A percentile compares a stretch with the other conserved stretches of the same genome.
Conservation (phyloP, 2,797 vertebrate genomes). For the Chloroceryle amazona region DNA sequence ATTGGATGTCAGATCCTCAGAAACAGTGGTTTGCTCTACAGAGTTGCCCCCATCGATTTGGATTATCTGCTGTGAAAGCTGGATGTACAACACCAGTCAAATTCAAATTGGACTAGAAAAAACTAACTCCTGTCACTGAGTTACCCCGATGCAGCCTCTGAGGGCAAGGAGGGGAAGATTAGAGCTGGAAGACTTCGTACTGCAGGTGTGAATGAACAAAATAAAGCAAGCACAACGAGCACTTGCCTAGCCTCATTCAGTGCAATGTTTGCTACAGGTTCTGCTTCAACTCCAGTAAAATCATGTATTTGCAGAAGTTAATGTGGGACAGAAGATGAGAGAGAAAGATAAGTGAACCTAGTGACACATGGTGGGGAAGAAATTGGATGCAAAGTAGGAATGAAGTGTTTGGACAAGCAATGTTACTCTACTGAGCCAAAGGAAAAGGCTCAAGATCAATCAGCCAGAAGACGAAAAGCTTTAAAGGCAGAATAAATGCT, state of each 20-base stretch:
- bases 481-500: conserved; percentile 79
- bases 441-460: conserved; percentile 78
- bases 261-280: background rate
- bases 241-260: background rate
- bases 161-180: background rate
- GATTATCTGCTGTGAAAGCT: background rate
- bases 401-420: conserved; percentile 58
- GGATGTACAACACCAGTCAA: background rate
- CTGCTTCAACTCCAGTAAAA: background rate
- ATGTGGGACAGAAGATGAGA: conserved; percentile 54
- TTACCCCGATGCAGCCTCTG: background rate
- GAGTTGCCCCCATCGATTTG: background rate
- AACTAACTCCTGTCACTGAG: background rate
- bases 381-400: conserved; percentile 49
- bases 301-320: background rate
- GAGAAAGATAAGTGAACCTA: conserved; percentile 57
- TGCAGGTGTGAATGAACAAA: background rate
- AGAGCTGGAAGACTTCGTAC: background rate
- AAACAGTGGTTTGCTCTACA: background rate
- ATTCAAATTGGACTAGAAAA: background rate
- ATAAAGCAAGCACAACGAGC: background rate
- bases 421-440: conserved; percentile 69
- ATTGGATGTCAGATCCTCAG: background rate
- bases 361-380: conserved; percentile 56
- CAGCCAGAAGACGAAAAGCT: conserved; percentile 70